phyloP scores from a whole-genome alignment of 2,888 invertebrate species.

The Serrognathus titanus region DNA sequence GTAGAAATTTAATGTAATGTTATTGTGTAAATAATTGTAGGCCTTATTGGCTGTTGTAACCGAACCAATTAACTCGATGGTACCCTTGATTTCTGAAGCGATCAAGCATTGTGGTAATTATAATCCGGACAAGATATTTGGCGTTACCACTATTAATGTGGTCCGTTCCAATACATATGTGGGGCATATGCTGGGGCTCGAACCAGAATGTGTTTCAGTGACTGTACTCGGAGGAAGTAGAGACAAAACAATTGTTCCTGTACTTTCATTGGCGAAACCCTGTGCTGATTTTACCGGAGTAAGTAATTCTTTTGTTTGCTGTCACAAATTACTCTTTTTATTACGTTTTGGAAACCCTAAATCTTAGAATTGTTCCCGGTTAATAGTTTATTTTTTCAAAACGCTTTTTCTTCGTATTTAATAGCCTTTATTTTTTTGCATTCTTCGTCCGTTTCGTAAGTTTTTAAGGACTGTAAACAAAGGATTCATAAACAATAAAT shows the following conservation, averaged over 20 bases:
- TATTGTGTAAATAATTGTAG: conserved; percentile 32
- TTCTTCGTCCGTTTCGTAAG: no score
- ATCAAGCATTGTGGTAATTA: conserved; percentile 61
- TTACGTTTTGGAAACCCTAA: no score
- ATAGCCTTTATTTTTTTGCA: no score
- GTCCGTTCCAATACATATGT: conserved; percentile 75
- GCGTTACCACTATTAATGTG: conserved; percentile 70
- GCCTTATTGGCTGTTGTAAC: conserved; percentile 50
- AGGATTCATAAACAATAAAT: no score
- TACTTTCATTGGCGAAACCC: conserved; percentile 68
- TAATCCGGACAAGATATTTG: conserved; percentile 65
- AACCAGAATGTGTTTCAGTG: conserved; percentile 63
- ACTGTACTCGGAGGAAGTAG: conserved; percentile 79
- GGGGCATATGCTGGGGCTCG: conserved; percentile 60
- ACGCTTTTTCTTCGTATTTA: no score
- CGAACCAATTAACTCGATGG: conserved; percentile 62
- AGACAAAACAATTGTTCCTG: conserved; percentile 69
- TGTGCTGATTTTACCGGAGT: conserved; percentile 40
- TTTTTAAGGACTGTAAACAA: no score
- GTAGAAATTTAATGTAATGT: neutral
- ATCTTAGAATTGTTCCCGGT: no score
- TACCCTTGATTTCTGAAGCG: conserved; percentile 67
- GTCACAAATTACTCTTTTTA: no score
- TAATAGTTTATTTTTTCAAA: no score
- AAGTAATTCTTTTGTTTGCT: neutral